Conservation (phyloP, 2,888 invertebrate genomes). For the Augochlorella aurata region DNA sequence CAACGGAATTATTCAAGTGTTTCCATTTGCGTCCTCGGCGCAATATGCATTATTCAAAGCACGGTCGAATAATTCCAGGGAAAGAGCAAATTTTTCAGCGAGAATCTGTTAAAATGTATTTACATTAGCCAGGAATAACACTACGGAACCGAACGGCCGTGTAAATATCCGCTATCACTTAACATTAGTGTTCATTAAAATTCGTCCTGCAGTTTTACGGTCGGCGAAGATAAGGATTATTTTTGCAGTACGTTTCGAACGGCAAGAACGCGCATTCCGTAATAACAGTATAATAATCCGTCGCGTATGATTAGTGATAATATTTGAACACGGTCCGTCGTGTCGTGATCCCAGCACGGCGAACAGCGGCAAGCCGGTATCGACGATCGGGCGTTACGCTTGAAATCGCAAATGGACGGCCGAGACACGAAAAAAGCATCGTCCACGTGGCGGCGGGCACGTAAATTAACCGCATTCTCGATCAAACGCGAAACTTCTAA, state of each 20-base stretch:
- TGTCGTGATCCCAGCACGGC: constrained; percentile 22
- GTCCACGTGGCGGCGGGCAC: constrained; percentile 28
- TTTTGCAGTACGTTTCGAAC: neutral
- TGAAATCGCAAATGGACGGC: constrained; percentile 46
- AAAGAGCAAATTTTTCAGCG: neutral
- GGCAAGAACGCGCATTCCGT: neutral
- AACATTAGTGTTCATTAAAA: constrained; percentile 1
- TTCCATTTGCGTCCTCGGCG: neutral
- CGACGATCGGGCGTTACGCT: constrained; percentile 46
- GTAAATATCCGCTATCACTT: neutral
- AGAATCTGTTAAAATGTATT: neutral
- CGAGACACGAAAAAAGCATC: neutral
- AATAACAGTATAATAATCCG: constrained; percentile 1
- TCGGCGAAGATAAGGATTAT: neutral
- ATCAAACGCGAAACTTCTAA: constrained; percentile 40
- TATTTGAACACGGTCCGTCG: constrained; percentile 17
- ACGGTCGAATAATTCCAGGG: neutral
- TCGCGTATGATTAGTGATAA: constrained; percentile 14
- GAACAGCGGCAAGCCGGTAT: constrained; percentile 18
- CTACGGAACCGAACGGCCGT: too few relatives aligned
- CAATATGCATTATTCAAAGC: neutral
- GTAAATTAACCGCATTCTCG: constrained; percentile 33
- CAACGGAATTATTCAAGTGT: neutral
- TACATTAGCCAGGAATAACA: neutral
- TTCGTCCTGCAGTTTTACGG: neutral